Evolutionary conservation across 1,140 invertebrate species (phyloP).

Genomic region (Eufriesea mexicana): DNA sequence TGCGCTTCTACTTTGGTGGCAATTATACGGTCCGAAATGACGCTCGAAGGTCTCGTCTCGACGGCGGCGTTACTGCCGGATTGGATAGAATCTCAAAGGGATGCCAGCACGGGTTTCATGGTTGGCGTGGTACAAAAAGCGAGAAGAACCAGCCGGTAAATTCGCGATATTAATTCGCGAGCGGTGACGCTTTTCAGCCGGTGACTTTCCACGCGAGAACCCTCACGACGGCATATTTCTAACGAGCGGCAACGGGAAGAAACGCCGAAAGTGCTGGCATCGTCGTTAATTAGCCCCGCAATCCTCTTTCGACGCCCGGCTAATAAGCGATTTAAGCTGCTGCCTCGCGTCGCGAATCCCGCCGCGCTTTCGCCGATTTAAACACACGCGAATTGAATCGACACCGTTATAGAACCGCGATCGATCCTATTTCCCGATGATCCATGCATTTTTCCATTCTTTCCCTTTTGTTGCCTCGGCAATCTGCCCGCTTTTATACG

Average conservation of each 20-base stretch:
- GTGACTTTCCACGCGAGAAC: background rate
- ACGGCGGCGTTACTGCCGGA: background rate
- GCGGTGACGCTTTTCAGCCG: background rate
- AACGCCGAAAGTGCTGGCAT: constrained; percentile 16
- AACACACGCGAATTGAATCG: too few species aligned
- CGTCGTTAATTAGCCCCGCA: constrained; percentile 19
- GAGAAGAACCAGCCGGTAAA: constrained; percentile 4
- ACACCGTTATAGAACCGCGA: too few species aligned
- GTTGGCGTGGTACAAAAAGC: constrained; percentile 8
- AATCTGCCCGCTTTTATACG: too few species aligned
- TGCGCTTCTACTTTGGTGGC: background rate
- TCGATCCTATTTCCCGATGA: too few species aligned
- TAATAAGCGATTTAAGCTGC: constrained; percentile 7
- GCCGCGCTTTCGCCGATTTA: too few species aligned
- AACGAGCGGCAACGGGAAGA: background rate
- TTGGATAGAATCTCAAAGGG: constrained; percentile 39
- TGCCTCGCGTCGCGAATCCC: too few species aligned
- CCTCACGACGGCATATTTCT: background rate
- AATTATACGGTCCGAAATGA: constrained; percentile 31
- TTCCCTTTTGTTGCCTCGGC: too few species aligned
- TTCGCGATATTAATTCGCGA: constrained; percentile 49
- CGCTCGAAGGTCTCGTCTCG: constrained; percentile 6
- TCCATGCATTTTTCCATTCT: too few species aligned
- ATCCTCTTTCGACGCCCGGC: background rate
- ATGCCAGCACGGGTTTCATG: constrained; percentile 35